Base-by-base conservation (phyloP, 2,113 vertebrate species). In the Ibidorhyncha struthersii region DNA sequence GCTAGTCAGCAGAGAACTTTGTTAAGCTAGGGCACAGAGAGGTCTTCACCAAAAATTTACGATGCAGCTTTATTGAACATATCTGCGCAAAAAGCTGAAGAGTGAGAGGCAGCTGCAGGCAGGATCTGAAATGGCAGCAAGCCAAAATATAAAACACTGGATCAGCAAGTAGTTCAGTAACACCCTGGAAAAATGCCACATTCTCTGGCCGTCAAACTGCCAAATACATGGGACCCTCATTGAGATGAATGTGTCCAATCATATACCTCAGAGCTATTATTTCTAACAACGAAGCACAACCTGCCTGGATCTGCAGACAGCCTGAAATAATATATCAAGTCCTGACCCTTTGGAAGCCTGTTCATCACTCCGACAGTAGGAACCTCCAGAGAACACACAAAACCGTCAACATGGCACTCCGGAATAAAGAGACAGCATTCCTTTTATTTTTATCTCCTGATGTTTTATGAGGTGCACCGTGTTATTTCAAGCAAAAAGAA, bases 81-180 rank as follows among this genome's bases (percentile, higher is more conserved):
- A 81, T 86, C 77, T 92, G 69, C 80, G 84, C 29, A 94, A 69
- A 92, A 95, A 84, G 30, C 66, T 77, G 50, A 88, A 86, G 26
- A 79, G 27, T 53, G 16, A 79, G 27, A 83, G 45, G 36, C 52
- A 83, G 61, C 50, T 90, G 45, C 77, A 52, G 58, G 59, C 94
- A 93, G 88, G 21, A 86, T 66, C 76, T 89, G 79, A 96, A 93
- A 83, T 81, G 82, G 92, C 90, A 96, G 80, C 26, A 83, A 83
- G 82, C 79, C 96, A 93, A 92, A 92, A 76, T 62, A 86, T 41
- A 89, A 94, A 89, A 72, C 59, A 81, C 69, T 90, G 77, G 47
- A 90, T 92, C 82, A 96, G 92, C 92, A 96, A 95, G 76, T 67
- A 86, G 55, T 83, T 86, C 71, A 90, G 80, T 81, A 50, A 90